A percentile compares a stretch with the other conserved stretches of the same genome.
Evolutionary conservation across 2,113 vertebrate species (phyloP).

Genomic region (Scomber japonicus): DNA sequence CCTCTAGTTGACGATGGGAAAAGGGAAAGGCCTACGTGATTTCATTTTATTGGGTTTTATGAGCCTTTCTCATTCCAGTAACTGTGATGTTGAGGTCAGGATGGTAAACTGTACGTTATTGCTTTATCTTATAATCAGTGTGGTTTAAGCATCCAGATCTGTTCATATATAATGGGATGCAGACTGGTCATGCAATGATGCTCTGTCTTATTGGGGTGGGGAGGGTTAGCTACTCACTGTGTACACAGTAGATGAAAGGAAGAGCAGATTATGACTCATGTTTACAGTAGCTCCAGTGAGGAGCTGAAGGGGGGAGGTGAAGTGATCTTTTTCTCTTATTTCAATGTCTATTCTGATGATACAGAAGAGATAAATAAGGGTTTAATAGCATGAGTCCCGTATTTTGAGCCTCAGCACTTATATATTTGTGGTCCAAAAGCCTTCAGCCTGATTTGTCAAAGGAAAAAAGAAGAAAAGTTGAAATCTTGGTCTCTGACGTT

Average conservation of each 20-base stretch:
- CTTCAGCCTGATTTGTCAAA: neutral
- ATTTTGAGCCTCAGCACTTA: neutral
- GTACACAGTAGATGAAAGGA: constrained; percentile 30
- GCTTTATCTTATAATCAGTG: constrained; percentile 33
- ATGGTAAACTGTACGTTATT: constrained; percentile 31
- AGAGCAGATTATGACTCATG: constrained; percentile 11
- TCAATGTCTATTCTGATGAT: neutral
- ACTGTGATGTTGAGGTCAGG: constrained; percentile 13
- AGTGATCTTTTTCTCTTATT: constrained; percentile 3
- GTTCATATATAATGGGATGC: constrained; percentile 36
- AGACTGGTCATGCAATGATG: constrained; percentile 13
- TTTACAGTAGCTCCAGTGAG: constrained; percentile 34
- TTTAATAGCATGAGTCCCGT: neutral
- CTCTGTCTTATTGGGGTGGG: neutral
- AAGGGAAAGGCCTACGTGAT: constrained; percentile 5
- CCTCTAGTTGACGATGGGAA: neutral
- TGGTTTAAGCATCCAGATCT: constrained; percentile 41
- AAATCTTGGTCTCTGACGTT: too few species aligned
- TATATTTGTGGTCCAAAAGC: neutral
- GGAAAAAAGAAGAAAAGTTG: too few species aligned
- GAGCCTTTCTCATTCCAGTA: constrained; percentile 23
- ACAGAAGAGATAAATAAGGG: constrained; percentile 7
- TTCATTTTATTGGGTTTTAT: neutral
- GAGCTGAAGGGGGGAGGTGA: constrained; percentile 7
- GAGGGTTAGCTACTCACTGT: constrained; percentile 17